Evolutionary conservation across 2,113 vertebrate genomes (phyloP).

Genomic region (Serilophus lunatus): DNA sequence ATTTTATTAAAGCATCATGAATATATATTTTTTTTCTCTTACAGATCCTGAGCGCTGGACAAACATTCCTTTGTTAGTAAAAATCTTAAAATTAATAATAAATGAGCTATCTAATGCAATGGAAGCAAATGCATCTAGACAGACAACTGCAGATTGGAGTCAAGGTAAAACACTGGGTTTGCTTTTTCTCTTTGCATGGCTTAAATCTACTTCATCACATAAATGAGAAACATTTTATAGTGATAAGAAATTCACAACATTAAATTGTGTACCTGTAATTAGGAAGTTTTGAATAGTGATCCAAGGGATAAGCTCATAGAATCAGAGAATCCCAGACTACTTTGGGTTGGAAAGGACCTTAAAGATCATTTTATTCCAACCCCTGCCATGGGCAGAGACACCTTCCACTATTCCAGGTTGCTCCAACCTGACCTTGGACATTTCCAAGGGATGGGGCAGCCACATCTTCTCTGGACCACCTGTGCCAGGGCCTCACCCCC

Average conservation of each 20-base stretch:
- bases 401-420: rapidly evolving
- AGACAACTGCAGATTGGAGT: slow-evolving; percentile 86
- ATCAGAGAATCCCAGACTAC: neutral
- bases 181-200: neutral
- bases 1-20: neutral
- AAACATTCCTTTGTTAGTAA: slow-evolving; percentile 94
- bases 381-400: neutral
- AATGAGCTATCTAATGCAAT: slow-evolving; percentile 94
- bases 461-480: neutral
- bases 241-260: neutral
- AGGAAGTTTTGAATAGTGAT: neutral
- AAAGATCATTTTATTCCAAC: neutral
- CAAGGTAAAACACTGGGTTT: slow-evolving; percentile 75
- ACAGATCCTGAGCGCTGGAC: slow-evolving; percentile 97
- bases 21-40: neutral
- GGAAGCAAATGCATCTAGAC: slow-evolving; percentile 89
- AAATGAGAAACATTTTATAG: neutral
- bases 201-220: neutral
- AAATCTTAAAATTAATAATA: slow-evolving; percentile 95
- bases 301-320: neutral
- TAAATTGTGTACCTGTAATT: neutral
- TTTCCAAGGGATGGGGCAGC: neutral
- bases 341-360: neutral
- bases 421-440: neutral
- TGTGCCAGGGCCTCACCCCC: neutral